phyloP scores from a whole-genome alignment of 2,113 vertebrate species.

The Albula glossodonta region DNA sequence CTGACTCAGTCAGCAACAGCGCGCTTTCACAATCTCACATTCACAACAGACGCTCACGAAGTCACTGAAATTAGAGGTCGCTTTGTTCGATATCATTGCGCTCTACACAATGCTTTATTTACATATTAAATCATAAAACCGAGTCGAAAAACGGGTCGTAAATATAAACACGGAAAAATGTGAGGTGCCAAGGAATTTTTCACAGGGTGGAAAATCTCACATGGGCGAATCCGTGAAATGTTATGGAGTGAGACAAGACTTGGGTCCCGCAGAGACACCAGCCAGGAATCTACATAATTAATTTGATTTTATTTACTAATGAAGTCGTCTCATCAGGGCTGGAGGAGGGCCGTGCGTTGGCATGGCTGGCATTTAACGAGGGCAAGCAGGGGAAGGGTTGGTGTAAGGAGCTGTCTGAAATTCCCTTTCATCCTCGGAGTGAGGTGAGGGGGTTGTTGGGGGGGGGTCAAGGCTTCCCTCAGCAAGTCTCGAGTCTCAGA shows the following conservation, averaged over 20 bases:
- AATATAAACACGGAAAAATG: not conserved
- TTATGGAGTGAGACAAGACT: not conserved
- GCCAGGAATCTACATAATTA: not conserved
- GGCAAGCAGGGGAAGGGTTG: not conserved
- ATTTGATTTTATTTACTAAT: conserved; percentile 26
- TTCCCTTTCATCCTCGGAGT: not conserved
- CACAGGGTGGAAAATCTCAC: not conserved
- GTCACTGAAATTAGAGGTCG: not conserved
- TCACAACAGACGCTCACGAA: not conserved
- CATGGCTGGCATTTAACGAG: not conserved
- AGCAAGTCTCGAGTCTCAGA: too few species aligned
- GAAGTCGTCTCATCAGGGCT: not conserved
- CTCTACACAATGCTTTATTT: not conserved
- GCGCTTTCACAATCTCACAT: not conserved
- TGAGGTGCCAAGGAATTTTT: not conserved
- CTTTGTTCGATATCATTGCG: too few species aligned
- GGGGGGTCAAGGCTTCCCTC: too few species aligned
- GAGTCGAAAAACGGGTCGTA: too few species aligned
- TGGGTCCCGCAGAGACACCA: not conserved
- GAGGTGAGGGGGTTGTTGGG: too few species aligned
- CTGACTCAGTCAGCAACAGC: not conserved
- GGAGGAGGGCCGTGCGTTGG: not conserved
- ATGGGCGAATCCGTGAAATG: not conserved
- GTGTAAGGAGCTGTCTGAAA: not conserved
- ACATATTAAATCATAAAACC: not conserved